Evolutionary conservation across 2,888 invertebrate genomes (phyloP), one percentile per base, ranked within the genome.

Genomic region (Brachylomia viminalis): DNA sequence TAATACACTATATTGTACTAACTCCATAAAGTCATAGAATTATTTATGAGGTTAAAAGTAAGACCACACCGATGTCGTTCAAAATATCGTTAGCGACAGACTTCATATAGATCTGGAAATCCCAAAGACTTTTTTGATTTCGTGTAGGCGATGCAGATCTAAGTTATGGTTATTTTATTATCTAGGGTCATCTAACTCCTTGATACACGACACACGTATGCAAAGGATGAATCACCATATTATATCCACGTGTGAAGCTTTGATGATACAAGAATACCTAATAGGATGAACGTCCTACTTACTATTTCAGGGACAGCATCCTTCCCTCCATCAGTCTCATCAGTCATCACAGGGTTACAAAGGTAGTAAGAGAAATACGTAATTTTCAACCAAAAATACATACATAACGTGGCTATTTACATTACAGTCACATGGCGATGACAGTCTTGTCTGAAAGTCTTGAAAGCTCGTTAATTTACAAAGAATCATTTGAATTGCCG

Each of bases 1-100:
- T 75, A 84, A 78, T 27, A 54, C 23, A 72, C 64, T 77, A 54
- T 65, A 64, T 66, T 85, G 82, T 75, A 84, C 75, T 30, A 64
- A 62, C 62, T 56, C 62, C 56, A 83, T 74, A 73, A 69, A 70
- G 20, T 23, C 59, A 76, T 86, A 77, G 84, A 77, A 70, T 58
- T 27, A 62, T 80, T 17, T 62, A 30, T 15, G 13, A 30, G 20
- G 7, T 33, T 73, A 79, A 73, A 59, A 61, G 74, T 66, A 62
- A 42, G 27, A 67, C 54, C 52, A 65, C 52, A 54, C 59, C 30
- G 45, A 56, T 23, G 58, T 23, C 27, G 10, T 58, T 17, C 10
- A 30, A 17, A 27, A 27, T 27, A 30, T 38, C 17, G 17, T 38
- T 54, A 54, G 1, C 15, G 23, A 65, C 4, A 58, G 13, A 56